Evolutionary conservation across 2,113 vertebrate genomes (phyloP).

Genomic region (Pseudolaguvia tuberculata): DNA sequence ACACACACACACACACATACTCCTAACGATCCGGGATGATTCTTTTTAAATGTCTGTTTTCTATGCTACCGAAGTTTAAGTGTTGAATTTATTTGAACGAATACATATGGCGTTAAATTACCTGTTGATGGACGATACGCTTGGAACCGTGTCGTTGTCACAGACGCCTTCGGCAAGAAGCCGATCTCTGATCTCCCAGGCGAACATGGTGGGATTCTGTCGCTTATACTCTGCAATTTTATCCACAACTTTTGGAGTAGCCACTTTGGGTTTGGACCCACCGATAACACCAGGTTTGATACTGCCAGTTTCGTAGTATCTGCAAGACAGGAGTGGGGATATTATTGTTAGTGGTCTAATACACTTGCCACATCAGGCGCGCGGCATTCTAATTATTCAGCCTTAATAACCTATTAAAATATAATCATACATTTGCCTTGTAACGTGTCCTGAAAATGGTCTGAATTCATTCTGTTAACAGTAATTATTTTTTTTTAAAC

Average conservation of each 20-base stretch:
- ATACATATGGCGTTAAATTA: conserved; percentile 55
- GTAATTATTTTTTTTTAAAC: neutral
- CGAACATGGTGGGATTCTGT: conserved; percentile 97
- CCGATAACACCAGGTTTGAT: conserved; percentile 98
- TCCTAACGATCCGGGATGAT: neutral
- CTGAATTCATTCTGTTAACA: neutral
- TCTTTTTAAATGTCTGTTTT: neutral
- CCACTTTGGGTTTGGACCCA: conserved; percentile 96
- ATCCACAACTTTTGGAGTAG: conserved; percentile 97
- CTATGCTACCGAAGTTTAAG: neutral
- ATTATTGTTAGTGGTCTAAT: neutral
- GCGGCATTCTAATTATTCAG: neutral
- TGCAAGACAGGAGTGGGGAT: conserved; percentile 61
- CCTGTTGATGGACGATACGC: conserved; percentile 98
- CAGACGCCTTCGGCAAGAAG: conserved; percentile 93
- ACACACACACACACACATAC: too few species aligned
- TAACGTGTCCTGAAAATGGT: neutral
- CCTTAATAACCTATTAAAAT: neutral
- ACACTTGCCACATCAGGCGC: neutral
- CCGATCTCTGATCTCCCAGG: conserved; percentile 97
- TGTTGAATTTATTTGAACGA: neutral
- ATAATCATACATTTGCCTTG: neutral
- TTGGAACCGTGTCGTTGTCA: conserved; percentile 96
- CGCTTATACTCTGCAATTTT: conserved; percentile 98
- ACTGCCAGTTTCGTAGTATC: conserved; percentile 99